Conservation (phyloP, 2,888 invertebrate species). For the Athalia circularis region DNA sequence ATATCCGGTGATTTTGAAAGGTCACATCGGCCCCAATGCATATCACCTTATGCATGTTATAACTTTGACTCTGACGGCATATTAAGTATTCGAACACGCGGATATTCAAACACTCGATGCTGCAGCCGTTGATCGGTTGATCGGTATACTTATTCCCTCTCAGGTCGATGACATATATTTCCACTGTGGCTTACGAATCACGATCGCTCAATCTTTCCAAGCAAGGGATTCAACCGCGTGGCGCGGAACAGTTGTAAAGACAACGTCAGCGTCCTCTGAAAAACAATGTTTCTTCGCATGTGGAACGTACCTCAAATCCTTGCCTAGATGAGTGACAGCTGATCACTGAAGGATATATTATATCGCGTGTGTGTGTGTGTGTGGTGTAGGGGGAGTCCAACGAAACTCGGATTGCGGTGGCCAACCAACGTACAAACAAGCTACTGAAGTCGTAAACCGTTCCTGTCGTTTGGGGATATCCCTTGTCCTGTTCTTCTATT, state of each 20-base stretch:
- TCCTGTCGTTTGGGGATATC: constrained; percentile 16
- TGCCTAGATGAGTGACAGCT: neutral
- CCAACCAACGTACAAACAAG: constrained; percentile 96
- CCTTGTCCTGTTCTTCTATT: neutral
- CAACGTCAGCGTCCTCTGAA: too few relatives aligned
- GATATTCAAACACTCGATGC: constrained; percentile 7
- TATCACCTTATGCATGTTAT: too few relatives aligned
- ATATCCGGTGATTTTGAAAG: too few relatives aligned
- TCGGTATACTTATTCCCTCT: neutral
- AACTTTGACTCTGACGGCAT: too few relatives aligned
- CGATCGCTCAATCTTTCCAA: too few relatives aligned
- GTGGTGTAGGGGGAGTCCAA: constrained; percentile 86
- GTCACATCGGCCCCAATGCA: too few relatives aligned
- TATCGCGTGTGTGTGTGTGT: constrained; percentile 33
- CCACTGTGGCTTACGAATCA: too few relatives aligned
- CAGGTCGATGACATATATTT: too few relatives aligned
- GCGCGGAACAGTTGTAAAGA: too few relatives aligned
- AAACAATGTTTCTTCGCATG: neutral
- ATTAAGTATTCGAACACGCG: too few relatives aligned
- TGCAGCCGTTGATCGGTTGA: neutral
- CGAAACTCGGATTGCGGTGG: constrained; percentile 95
- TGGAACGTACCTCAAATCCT: neutral
- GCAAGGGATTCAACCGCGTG: too few relatives aligned
- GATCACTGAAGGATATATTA: constrained; percentile 6
- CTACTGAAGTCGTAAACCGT: constrained; percentile 83